Evolutionary conservation across 2,113 vertebrate species (phyloP), one percentile per base, ranked within the genome.

Genomic region (Canis aureus): DNA sequence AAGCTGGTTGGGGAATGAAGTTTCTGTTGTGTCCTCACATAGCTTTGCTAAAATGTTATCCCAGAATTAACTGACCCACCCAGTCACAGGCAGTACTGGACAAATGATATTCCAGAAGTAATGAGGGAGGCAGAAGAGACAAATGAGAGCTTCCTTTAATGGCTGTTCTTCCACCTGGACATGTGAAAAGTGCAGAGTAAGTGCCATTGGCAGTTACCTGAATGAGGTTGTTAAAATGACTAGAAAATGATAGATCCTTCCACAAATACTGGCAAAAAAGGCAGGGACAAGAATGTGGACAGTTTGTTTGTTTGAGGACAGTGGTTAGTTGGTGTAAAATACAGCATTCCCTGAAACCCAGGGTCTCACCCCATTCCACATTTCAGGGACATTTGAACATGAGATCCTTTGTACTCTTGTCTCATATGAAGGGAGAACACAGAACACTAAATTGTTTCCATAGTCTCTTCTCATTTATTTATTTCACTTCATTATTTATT

Each of bases 401-500:
- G 35, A 25, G 60, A 25, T 55, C 29, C 23, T 32, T 51, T 69
- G 43, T 55, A 35, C 7, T 88, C 5, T 11, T n/a, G 20, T 53
- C 60, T 35, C 2, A 3, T 1, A 22, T 17, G 27, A 59, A n/a
- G 5, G 27, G 53, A 62, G 38, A 64, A 83, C 29, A 11, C 66
- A 67, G 0, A 66, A 60, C n/a, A 11, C 62, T 78, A 22, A 32
- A 23, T 38, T 74, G 29, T 76, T 87, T 81, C 64, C 96, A 74
- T 92, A 74, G 38, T 87, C 27, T 20, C 35, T 83, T 29, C 76
- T 93, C 15, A 38, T 38, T 49, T 94, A 66, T 94, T 88, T 93
- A 82, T 97, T 95, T 96, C 62, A 69, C 51, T 51, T 82, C 86
- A 92, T 94, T 95, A 92, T 76, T 98, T 96, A 97, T 92, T 97